phyloP scores from a whole-genome alignment of 2,888 invertebrate species.

The Hermodice carunculata region DNA sequence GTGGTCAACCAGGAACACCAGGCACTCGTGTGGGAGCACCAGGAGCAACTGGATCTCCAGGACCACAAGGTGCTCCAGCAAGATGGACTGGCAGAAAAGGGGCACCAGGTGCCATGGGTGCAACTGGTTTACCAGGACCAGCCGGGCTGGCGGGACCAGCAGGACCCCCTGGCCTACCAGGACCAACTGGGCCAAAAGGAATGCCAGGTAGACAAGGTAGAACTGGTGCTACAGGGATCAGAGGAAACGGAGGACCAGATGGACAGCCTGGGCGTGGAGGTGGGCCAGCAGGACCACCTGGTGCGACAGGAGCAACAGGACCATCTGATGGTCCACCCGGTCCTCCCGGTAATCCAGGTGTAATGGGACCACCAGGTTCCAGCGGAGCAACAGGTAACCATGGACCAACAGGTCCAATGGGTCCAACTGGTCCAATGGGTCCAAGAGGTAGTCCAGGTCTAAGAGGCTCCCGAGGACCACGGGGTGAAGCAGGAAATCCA shows the following conservation, averaged over 20 bases:
- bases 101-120: constrained; percentile 18
- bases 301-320: constrained; percentile 12
- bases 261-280: too few species aligned
- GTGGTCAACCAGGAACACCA: too few species aligned
- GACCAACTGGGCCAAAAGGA: constrained; percentile 21
- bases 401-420: constrained; percentile 30
- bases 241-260: too few species aligned
- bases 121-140: constrained; percentile 17
- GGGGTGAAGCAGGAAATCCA: constrained; percentile 4
- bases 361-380: too few species aligned
- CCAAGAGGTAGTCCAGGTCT: constrained; percentile 9
- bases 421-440: constrained; percentile 18
- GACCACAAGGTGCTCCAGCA: too few species aligned
- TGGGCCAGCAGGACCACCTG: constrained; percentile 17
- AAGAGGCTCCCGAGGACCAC: constrained; percentile 11
- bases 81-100: constrained; percentile 11
- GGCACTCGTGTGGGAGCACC: too few species aligned
- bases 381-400: constrained; percentile 16
- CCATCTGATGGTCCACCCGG: too few species aligned
- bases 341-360: too few species aligned
- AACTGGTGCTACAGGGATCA: too few species aligned
- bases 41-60: too few species aligned
- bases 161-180: constrained; percentile 25
- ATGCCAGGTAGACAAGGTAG: too few species aligned
- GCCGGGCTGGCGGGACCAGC: background rate